phyloP scores from a whole-genome alignment of 92 coral and sea anemone genomes.

The Actinostola sp. region DNA sequence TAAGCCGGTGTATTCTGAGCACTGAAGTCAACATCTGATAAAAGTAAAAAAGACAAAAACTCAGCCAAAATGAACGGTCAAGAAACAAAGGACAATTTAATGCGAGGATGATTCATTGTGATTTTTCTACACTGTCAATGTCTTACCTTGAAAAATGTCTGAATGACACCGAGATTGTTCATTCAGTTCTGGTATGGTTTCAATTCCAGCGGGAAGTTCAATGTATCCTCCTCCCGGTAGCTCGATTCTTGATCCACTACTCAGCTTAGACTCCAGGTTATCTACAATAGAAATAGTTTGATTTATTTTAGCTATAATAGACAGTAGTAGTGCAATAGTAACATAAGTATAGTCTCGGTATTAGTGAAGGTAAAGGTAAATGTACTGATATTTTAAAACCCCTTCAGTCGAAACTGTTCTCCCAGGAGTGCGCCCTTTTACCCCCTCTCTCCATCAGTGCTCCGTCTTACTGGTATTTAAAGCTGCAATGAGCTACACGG shows the following conservation, averaged over 20 bases:
- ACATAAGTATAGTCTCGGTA: too few relatives aligned
- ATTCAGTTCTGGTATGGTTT: constrained; percentile 6
- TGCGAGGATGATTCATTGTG: not conserved
- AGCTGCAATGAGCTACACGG: too few relatives aligned
- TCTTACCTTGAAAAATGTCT: constrained; percentile 29
- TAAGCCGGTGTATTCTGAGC: constrained; percentile 4
- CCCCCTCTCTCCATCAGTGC: too few relatives aligned
- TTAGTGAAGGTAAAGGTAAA: too few relatives aligned
- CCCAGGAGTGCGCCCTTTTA: too few relatives aligned
- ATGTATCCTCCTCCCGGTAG: constrained; percentile 45
- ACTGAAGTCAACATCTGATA: constrained; percentile 2
- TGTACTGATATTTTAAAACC: too few relatives aligned
- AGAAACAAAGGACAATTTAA: not conserved
- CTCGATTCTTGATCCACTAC: constrained; percentile 23
- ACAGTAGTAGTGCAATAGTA: too few relatives aligned
- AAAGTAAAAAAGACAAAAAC: not conserved
- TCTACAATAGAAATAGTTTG: not conserved
- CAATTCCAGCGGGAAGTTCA: constrained; percentile 33
- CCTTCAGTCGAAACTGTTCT: too few relatives aligned
- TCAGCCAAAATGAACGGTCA: not conserved
- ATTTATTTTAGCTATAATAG: not conserved
- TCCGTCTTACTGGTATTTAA: too few relatives aligned
- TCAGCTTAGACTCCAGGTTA: constrained; percentile 1
- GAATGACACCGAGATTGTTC: constrained; percentile 13
- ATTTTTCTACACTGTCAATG: not conserved